Percentiles rank a stretch among this genome's conserved stretches.
Evolutionary conservation across 35 echinoderm and acorn worm species (phyloP).

Genomic region (Ophiothrix spiculata): DNA sequence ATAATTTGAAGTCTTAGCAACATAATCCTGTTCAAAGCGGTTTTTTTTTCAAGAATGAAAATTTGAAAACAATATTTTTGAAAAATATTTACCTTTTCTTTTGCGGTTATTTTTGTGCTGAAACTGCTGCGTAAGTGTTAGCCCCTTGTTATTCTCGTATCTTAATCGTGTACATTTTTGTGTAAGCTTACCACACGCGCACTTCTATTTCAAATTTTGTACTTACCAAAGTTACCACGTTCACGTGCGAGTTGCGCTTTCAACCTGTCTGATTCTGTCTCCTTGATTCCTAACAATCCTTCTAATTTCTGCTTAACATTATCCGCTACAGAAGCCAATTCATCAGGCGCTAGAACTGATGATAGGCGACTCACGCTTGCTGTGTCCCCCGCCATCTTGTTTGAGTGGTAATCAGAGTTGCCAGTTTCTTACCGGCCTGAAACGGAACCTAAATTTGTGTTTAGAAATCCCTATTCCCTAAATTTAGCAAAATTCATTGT

Average conservation of each 20-base stretch:
- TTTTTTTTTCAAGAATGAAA: too few species aligned
- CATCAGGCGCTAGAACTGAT: slow-evolving; percentile 40
- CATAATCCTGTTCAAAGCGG: too few species aligned
- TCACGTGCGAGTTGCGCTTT: slow-evolving; percentile 70
- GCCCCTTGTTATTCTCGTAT: too few species aligned
- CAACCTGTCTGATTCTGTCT: slow-evolving; percentile 39
- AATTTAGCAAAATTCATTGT: too few species aligned
- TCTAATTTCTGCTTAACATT: slow-evolving; percentile 60
- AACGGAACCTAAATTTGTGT: too few species aligned
- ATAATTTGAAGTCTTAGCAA: too few species aligned
- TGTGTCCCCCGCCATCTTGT: slow-evolving; percentile 51
- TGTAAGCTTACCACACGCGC: background rate
- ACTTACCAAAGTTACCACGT: slow-evolving; percentile 64
- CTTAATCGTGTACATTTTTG: too few species aligned
- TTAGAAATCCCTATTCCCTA: too few species aligned
- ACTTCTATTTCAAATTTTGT: background rate
- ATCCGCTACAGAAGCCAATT: slow-evolving; percentile 33
- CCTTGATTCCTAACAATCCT: slow-evolving; percentile 50
- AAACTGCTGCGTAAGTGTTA: too few species aligned
- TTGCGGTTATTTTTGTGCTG: background rate
- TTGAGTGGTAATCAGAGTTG: background rate
- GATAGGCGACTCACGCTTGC: slow-evolving; percentile 11
- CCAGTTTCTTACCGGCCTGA: too few species aligned
- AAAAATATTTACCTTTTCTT: too few species aligned
- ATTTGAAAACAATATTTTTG: too few species aligned